Conservation (phyloP, 2,797 vertebrate species). For the Trematomus bernacchii region DNA sequence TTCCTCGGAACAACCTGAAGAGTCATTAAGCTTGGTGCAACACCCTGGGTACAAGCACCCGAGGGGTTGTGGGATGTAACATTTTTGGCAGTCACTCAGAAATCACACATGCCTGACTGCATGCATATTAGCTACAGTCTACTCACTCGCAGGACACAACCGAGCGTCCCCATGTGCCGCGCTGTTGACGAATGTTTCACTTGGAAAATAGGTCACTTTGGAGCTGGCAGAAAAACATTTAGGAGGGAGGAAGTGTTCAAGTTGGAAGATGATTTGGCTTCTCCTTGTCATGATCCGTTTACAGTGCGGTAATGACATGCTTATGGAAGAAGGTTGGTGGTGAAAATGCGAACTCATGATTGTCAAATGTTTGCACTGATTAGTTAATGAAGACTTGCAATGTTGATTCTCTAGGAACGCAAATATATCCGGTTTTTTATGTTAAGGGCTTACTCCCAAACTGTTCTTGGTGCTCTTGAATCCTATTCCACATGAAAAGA, state of each 20-base stretch:
- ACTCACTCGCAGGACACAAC: conserved; percentile 21
- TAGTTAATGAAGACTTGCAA: conserved; percentile 12
- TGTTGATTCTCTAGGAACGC: conserved; percentile 13
- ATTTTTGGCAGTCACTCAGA: conserved; percentile 33
- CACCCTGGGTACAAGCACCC: conserved; percentile 29
- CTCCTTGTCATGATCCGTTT: conserved; percentile 35
- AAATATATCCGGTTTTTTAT: conserved; percentile 19
- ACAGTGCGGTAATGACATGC: conserved; percentile 14
- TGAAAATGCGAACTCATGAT: conserved; percentile 12
- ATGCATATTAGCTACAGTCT: conserved; percentile 34
- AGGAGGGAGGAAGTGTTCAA: conserved; percentile 20
- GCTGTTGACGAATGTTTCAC: conserved; percentile 34
- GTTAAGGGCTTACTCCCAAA: conserved; percentile 10
- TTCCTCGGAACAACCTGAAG: conserved; percentile 34
- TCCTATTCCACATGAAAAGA: conserved; percentile 25
- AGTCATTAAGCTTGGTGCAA: conserved; percentile 25
- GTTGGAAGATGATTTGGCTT: conserved; percentile 46
- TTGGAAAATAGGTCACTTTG: conserved; percentile 57
- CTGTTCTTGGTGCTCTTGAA: conserved; percentile 8
- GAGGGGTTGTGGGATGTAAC: conserved; percentile 15
- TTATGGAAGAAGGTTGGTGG: conserved; percentile 9
- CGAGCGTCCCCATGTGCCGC: conserved; percentile 14
- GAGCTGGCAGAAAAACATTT: conserved; percentile 38
- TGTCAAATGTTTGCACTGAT: not conserved
- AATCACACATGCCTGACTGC: conserved; percentile 37